These are phyloP conservation scores for Odontocerum albicorne DNA, from an alignment of 2,888 invertebrate species.

Conservation along the genomic window DNA sequence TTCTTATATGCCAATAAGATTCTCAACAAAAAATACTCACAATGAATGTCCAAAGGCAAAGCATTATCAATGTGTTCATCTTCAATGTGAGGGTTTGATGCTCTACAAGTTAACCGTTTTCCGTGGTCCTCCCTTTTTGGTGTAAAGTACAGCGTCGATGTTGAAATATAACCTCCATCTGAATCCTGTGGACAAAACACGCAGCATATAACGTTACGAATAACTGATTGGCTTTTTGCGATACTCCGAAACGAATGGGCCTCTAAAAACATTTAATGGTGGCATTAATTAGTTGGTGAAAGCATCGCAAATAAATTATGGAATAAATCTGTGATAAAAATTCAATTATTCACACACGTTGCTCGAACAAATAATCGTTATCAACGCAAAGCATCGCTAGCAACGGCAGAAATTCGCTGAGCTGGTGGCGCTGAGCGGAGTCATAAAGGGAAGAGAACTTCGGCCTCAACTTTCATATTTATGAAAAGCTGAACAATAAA, in stretches of 20 bases:
- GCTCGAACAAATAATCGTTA: constrained; percentile 6
- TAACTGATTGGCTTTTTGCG: no score
- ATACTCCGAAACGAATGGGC: no score
- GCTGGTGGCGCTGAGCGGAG: no score
- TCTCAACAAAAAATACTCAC: constrained; percentile 79
- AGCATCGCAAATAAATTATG: not conserved
- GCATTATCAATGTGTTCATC: constrained; percentile 75
- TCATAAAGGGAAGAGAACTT: no score
- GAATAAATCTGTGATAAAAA: constrained; percentile 1
- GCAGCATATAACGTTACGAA: no score
- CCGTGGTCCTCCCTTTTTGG: constrained; percentile 80
- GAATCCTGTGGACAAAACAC: constrained; percentile 64
- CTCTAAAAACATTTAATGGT: no score
- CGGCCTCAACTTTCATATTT: no score
- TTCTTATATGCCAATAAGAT: no score
- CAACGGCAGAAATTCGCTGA: not conserved
- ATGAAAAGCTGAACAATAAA: no score
- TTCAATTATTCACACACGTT: constrained; percentile 11
- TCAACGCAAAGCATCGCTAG: not conserved
- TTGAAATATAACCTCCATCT: constrained; percentile 78
- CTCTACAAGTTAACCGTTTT: constrained; percentile 76
- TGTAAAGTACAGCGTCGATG: constrained; percentile 73
- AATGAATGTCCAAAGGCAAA: constrained; percentile 82
- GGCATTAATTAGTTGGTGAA: no score
- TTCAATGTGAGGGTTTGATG: constrained; percentile 73